Conservation (phyloP, 2,888 invertebrate genomes). For the Ophonus ardosiacus region DNA sequence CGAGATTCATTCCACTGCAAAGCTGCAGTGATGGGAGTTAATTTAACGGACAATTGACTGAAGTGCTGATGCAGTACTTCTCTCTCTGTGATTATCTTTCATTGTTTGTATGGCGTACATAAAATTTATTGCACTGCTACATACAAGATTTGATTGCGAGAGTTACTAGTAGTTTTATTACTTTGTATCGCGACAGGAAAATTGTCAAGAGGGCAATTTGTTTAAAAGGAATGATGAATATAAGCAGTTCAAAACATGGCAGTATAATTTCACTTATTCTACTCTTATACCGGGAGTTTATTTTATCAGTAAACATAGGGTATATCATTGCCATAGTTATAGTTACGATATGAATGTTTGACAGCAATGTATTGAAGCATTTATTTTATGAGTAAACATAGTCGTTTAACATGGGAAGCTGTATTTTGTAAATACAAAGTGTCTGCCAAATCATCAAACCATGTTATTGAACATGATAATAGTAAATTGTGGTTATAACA, state of each 20-base stretch:
- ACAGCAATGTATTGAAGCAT: too few relatives aligned
- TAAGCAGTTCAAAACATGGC: not conserved
- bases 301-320: too few relatives aligned
- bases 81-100: not conserved
- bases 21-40: not conserved
- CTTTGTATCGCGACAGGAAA: not conserved
- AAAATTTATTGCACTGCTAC: not conserved
- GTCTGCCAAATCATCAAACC: too few relatives aligned
- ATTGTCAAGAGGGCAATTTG: not conserved
- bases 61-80: conserved; percentile 1
- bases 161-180: not conserved
- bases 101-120: not conserved
- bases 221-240: not conserved
- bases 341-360: too few relatives aligned
- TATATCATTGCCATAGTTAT: too few relatives aligned
- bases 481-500: too few relatives aligned
- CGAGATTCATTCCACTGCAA: not conserved
- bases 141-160: not conserved
- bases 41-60: conserved; percentile 17
- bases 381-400: too few relatives aligned
- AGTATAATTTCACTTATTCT: not conserved
- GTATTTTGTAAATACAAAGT: too few relatives aligned
- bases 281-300: not conserved
- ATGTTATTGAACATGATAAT: too few relatives aligned
- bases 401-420: too few relatives aligned